Conservation (phyloP, 1,140 invertebrate genomes). For the Drosophila persimilis region DNA sequence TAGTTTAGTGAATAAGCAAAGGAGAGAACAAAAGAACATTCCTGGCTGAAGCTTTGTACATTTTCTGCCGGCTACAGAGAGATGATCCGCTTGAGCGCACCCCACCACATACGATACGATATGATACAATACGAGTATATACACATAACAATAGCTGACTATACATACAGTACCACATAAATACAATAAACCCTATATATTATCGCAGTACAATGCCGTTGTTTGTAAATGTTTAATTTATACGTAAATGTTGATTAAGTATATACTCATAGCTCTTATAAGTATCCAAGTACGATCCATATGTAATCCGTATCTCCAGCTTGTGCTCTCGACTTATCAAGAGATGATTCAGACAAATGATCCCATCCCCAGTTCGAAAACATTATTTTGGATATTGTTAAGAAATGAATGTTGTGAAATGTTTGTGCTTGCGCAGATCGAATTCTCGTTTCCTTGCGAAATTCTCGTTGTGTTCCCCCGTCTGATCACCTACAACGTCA, state of each 20-base stretch:
- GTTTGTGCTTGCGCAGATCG: slow-evolving; percentile 55
- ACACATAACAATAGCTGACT: slow-evolving; percentile 22
- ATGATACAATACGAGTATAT: neutral
- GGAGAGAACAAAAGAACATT: slow-evolving; percentile 2
- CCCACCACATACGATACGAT: slow-evolving; percentile 35
- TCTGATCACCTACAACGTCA: slow-evolving; percentile 21
- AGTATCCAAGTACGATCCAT: slow-evolving; percentile 26
- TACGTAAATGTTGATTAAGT: slow-evolving; percentile 72
- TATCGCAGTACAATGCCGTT: slow-evolving; percentile 53
- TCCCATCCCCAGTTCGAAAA: slow-evolving; percentile 18
- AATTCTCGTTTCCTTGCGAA: slow-evolving; percentile 29
- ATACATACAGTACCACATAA: slow-evolving; percentile 17
- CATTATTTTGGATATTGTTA: slow-evolving; percentile 20
- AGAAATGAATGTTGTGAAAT: slow-evolving; percentile 31
- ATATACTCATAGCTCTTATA: slow-evolving; percentile 33
- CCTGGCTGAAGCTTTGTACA: slow-evolving; percentile 60
- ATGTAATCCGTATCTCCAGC: slow-evolving; percentile 18
- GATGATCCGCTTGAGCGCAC: slow-evolving; percentile 52
- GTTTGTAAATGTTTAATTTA: slow-evolving; percentile 73
- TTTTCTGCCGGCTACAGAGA: slow-evolving; percentile 58
- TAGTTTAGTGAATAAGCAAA: slow-evolving; percentile 60
- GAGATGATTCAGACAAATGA: slow-evolving; percentile 3
- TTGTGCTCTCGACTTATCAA: slow-evolving; percentile 56
- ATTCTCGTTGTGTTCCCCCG: slow-evolving; percentile 31
- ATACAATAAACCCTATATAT: slow-evolving; percentile 31